These are phyloP conservation scores for Dromius quadrimaculatus DNA, from an alignment of 2,888 invertebrate species.

Conservation along the genomic window DNA sequence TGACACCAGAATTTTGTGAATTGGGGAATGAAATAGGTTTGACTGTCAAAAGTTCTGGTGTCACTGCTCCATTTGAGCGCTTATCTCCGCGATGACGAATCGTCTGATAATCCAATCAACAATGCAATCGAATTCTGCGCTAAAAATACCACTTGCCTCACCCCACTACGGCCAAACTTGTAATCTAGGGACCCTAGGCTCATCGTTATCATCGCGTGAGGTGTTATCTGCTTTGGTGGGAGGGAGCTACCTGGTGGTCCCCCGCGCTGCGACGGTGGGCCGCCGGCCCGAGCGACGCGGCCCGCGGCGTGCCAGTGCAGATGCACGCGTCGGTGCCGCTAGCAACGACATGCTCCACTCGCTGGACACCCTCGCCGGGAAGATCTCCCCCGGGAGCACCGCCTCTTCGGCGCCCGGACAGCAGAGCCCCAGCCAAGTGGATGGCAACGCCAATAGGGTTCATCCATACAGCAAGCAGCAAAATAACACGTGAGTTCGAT, in stretches of 20 bases:
- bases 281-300: neutral
- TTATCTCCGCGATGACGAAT: no score
- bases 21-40: no score
- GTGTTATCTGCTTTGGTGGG: conserved; percentile 63
- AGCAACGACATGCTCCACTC: conserved; percentile 81
- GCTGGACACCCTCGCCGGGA: conserved; percentile 89
- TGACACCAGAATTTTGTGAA: no score
- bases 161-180: no score
- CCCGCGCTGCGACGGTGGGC: conserved; percentile 44
- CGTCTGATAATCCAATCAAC: no score
- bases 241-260: conserved; percentile 60
- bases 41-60: no score
- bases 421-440: conserved; percentile 52
- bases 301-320: conserved; percentile 9
- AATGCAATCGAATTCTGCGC: no score
- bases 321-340: conserved; percentile 48
- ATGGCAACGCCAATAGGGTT: conserved; percentile 76
- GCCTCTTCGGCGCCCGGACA: conserved; percentile 55
- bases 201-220: no score
- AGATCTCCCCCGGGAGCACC: conserved; percentile 85
- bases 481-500: conserved; percentile 60
- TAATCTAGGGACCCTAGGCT: no score
- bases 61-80: no score
- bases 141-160: no score
- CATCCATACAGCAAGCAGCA: conserved; percentile 70